Percentiles rank a stretch among this genome's conserved stretches.
Evolutionary conservation across 1,140 invertebrate species (phyloP).

Genomic region (Drosophila jambulina): DNA sequence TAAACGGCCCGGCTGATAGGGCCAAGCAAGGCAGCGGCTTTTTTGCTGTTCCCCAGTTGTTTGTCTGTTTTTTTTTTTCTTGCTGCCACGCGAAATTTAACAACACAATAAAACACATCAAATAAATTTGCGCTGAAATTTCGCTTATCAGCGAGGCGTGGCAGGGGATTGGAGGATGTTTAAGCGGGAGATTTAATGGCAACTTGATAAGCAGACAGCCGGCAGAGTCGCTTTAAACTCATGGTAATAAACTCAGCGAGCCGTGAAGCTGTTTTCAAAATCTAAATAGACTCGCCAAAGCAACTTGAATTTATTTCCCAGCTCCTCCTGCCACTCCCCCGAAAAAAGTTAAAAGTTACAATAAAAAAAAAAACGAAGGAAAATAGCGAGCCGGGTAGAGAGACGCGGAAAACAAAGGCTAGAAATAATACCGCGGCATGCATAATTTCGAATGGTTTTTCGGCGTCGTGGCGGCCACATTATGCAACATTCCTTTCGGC

Average conservation of each 20-base stretch:
- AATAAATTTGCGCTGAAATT: slow-evolving; percentile 79
- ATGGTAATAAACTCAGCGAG: slow-evolving; percentile 74
- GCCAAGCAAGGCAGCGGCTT: slow-evolving; percentile 47
- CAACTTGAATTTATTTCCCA: slow-evolving; percentile 72
- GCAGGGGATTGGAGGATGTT: slow-evolving; percentile 16
- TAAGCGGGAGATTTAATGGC: slow-evolving; percentile 71
- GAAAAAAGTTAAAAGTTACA: slow-evolving; percentile 18
- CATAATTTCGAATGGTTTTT: slow-evolving; percentile 77
- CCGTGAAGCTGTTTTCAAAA: slow-evolving; percentile 70
- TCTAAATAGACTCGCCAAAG: slow-evolving; percentile 74
- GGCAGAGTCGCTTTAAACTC: slow-evolving; percentile 65
- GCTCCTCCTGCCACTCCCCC: background rate
- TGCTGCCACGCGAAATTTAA: slow-evolving; percentile 71
- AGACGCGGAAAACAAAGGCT: slow-evolving; percentile 58
- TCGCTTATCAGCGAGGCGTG: slow-evolving; percentile 72
- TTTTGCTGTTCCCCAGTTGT: slow-evolving; percentile 14
- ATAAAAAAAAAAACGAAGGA: slow-evolving; percentile 6
- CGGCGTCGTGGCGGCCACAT: slow-evolving; percentile 57
- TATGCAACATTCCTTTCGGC: slow-evolving; percentile 76
- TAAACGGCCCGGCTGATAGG: slow-evolving; percentile 71
- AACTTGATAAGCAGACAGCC: slow-evolving; percentile 70
- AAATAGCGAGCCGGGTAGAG: slow-evolving; percentile 18
- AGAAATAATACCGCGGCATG: slow-evolving; percentile 72
- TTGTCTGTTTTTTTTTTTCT: slow-evolving; percentile 8
- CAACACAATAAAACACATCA: slow-evolving; percentile 80